Evolutionary conservation across 2,888 invertebrate genomes (phyloP), one percentile per base, ranked within the genome.

Genomic region (Chrysolina americana): DNA sequence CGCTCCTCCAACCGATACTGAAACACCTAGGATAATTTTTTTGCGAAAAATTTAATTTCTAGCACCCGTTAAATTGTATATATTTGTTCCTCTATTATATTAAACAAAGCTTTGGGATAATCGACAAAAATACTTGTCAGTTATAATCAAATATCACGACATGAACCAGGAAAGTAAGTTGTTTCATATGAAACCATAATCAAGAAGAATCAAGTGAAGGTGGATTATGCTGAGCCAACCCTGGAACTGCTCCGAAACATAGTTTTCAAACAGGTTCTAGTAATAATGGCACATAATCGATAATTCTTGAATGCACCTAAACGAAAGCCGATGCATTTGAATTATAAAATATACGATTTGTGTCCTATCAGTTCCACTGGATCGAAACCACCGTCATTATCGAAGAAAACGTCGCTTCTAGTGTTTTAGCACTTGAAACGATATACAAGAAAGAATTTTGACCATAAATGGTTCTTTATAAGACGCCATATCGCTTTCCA

Each of bases 401-500:
- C 59, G 47, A 47, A 47, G 28, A 23, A 23, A 59, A n/a, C n/a
- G 59, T 28, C 59, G 28, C 59, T n/a, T 8, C n/a, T 28, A n/a
- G 28, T 36, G 36, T 36, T 28, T n/a, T 36, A 59, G 28, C 15
- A 23, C 15, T 28, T 17, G n/a, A 10, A 50, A 19, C 19, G 50
- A 17, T n/a, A 28, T 28, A 59, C 15, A 36, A 9, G 23, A 36
- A 23, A 15, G 59, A 28, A 17, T 36, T 59, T 59, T 28, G 28
- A 59, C 59, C 59, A 59, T 59, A 59, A 59, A 23, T 59, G 59
- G 59, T n/a, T 36, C 28, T 59, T 17, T 36, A 59, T 28, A 9
- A 2, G 28, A 28, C 13, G 15, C n/a, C 28, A 28, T 59, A 59
- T 59, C 59, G 23, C 28, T 59, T 15, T 28, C 28, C 50, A 28